Base-by-base conservation (phyloP, 2,888 invertebrate species). In the Eristalis intricaria region DNA sequence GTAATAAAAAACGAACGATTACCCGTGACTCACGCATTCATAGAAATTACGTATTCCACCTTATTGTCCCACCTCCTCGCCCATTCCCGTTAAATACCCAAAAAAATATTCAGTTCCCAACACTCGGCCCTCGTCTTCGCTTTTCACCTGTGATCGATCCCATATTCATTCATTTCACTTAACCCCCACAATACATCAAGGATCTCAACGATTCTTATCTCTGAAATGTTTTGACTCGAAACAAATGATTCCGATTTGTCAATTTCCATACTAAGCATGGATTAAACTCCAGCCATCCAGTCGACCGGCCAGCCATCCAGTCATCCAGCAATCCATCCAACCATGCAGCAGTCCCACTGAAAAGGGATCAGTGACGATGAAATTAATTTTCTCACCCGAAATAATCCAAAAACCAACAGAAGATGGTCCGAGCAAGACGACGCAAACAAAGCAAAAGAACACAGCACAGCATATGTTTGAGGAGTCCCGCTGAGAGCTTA, bases 221-320 rank as follows among this genome's bases (percentile, higher is more conserved):
- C 84, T 68, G 80, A 88, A 89, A 91, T 92, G 90, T 92, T 92
- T 91, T 92, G 92, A 92, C 91, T 91, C 84, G 89, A 90, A 91
- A 92, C 90, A 92, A 92, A 92, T 92, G 92, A 92, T 90, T 76
- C 90, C 90, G 91, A 92, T 92, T 92, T 92, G 92, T 92, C 93
- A 92, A 91, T 89, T 84, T 69, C 87, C 87, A 73, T 69, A 69
- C 75, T 83, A 84, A 87, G 83, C 79, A 68, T 64, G 87, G 87
- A 87, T 87, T 87, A 84, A 80, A 76, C 71, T 80, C 76, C 71
- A 40, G 61, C 73, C 50, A 50, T 43, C 43, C 43, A 43, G 43
- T 43, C 43, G 15, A 1, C n/a, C 43, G n/a, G 10, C 50, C 50
- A 50, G 19, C 19, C 50, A 50, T 15, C n/a, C 29, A 29, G 29